A percentile compares a stretch with the other conserved stretches of the same genome.
These are phyloP conservation scores for Spisula solida DNA, from an alignment of 2,888 invertebrate species.

Conservation along the genomic window DNA sequence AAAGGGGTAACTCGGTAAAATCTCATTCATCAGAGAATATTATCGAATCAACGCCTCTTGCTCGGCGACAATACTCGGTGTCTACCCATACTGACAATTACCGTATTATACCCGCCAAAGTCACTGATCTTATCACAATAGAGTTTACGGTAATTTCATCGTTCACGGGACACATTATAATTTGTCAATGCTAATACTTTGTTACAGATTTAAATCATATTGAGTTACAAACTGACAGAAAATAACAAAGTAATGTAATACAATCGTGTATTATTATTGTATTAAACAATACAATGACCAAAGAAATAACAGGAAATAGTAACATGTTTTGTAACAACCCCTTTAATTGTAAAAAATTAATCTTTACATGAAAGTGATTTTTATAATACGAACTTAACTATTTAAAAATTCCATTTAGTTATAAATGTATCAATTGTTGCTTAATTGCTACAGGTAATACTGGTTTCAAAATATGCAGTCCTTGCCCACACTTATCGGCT, in stretches of 20 bases:
- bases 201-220: slow-evolving; percentile 31
- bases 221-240: neutral
- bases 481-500: too few relatives aligned
- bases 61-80: slow-evolving; percentile 62
- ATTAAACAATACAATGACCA: slow-evolving; percentile 8
- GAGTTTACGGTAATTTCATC: slow-evolving; percentile 58
- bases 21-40: slow-evolving; percentile 41
- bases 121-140: slow-evolving; percentile 24
- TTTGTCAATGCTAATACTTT: slow-evolving; percentile 43
- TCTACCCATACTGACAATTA: slow-evolving; percentile 59
- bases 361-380: neutral
- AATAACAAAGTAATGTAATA: slow-evolving; percentile 1
- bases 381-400: too few relatives aligned
- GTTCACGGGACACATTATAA: slow-evolving; percentile 50
- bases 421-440: too few relatives aligned
- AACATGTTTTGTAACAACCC: neutral
- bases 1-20: slow-evolving; percentile 59
- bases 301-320: slow-evolving; percentile 9
- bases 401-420: too few relatives aligned
- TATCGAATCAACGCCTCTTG: slow-evolving; percentile 63
- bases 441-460: too few relatives aligned
- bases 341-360: neutral
- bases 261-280: slow-evolving; percentile 10
- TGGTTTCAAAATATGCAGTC: too few relatives aligned
- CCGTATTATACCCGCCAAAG: slow-evolving; percentile 33